A percentile compares a stretch with the other conserved stretches of the same genome.
Evolutionary conservation across 2,797 vertebrate species (phyloP).

Genomic region (Enteromius trimaculatus): DNA sequence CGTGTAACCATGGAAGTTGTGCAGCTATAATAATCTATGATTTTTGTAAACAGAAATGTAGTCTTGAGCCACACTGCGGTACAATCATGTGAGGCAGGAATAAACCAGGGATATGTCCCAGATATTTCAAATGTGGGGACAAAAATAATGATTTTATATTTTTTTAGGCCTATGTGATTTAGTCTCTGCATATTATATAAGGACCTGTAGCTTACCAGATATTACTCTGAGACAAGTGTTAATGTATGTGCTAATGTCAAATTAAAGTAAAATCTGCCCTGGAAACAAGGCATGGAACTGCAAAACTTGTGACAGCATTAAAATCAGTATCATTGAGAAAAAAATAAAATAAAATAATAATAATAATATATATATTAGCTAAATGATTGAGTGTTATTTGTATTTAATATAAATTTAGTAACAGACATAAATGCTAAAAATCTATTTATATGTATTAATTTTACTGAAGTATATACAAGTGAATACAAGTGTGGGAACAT

Average conservation of each 20-base stretch:
- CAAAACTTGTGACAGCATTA: background rate
- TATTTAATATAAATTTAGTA: too few species aligned
- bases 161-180: background rate
- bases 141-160: background rate
- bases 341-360: too few species aligned
- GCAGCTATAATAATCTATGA: background rate
- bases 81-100: background rate
- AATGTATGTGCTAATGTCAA: background rate
- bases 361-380: too few species aligned
- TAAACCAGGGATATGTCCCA: background rate
- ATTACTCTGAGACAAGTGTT: background rate
- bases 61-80: background rate
- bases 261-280: slow-evolving; percentile 2
- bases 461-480: background rate
- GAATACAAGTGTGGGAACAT: too few species aligned
- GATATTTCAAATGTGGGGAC: background rate
- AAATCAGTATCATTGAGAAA: too few species aligned
- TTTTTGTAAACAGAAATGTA: background rate
- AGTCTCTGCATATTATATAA: background rate
- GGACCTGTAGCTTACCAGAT: background rate
- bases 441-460: background rate
- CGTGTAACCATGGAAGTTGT: background rate
- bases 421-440: too few species aligned
- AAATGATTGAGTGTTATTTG: too few species aligned
- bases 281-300: background rate